Percentiles rank a stretch among this genome's conserved stretches.
Evolutionary conservation across 1,140 invertebrate genomes (phyloP).

Genomic region (Trinorchestia longiramus): DNA sequence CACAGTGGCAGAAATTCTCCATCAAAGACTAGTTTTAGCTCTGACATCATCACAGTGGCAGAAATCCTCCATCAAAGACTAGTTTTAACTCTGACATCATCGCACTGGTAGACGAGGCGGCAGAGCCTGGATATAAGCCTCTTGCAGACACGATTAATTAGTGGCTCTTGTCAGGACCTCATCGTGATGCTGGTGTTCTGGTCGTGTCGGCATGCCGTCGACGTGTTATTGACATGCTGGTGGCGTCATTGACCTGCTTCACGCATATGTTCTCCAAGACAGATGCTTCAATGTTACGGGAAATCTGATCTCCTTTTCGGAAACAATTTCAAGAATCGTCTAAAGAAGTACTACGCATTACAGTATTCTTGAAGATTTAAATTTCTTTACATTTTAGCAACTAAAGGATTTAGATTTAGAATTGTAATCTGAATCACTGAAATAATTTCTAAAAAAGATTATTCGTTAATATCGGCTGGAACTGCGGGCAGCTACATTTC

Average conservation of each 20-base stretch:
- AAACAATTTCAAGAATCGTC: background rate
- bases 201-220: background rate
- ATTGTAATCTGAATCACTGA: no score
- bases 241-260: background rate
- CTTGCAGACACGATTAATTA: slow-evolving; percentile 24
- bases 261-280: background rate
- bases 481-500: no score
- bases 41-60: background rate
- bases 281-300: background rate
- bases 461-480: no score
- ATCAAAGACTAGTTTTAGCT: no score
- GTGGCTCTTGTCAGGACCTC: background rate
- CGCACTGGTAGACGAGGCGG: background rate
- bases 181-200: background rate
- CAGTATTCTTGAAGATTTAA: no score
- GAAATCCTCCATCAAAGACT: no score
- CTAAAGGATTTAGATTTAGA: no score
- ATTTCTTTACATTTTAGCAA: no score
- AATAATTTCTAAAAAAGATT: no score
- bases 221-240: slow-evolving; percentile 10
- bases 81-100: background rate
- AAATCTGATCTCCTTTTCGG: background rate
- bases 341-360: no score
- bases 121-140: background rate
- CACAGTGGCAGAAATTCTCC: no score